Evolutionary conservation across 2,113 vertebrate species (phyloP), one percentile per base, ranked within the genome.

Genomic region (Callaeas wilsoni): DNA sequence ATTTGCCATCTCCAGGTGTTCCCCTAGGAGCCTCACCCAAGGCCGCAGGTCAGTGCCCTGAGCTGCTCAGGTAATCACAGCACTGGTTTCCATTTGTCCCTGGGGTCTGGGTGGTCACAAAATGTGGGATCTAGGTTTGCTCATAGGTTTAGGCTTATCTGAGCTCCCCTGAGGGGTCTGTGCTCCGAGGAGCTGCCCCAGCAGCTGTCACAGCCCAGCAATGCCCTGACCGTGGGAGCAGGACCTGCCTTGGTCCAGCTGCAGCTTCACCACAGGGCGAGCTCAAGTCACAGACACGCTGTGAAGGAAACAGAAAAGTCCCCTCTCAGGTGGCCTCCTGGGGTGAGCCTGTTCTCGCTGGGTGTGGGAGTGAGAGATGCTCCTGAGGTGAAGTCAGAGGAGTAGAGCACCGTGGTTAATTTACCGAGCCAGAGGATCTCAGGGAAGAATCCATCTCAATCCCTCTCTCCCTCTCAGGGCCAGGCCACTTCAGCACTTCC

Each of bases 201-300:
- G 88, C 32, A 26, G n/a, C 70, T 13, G n/a, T 2, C 57, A 9
- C 27, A 63, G 47, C 69, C 64, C 87, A 84, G 82, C 62, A 11
- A 62, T 30, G 56, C 44, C 29, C 44, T 0, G 2, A 7, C 63
- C 4, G 0, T 2, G 23, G 1, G 9, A 41, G n/a, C 1, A 22
- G 5, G 3, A 7, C 6, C 17, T 80, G 16, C 4, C 25, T 2
- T 27, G 35, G 5, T 30, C 32, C 42, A 7, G 1, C 3, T 19
- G 13, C 19, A 63, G 57, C 65, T 56, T n/a, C 33, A 22, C 17
- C 13, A 1, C 22, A 10, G 19, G 1, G 17, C 0, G 4, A 64
- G 49, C 2, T 68, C 56, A 50, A 41, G 44, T 13, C 69, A 30
- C 26, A 30, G 44, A 1, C 2, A 0, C 3, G 7, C 13, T 10